A percentile compares a stretch with the other conserved stretches of the same genome.
These are phyloP conservation scores for Microcebus murinus DNA, from an alignment of 2,113 vertebrate species.

Conservation along the genomic window DNA sequence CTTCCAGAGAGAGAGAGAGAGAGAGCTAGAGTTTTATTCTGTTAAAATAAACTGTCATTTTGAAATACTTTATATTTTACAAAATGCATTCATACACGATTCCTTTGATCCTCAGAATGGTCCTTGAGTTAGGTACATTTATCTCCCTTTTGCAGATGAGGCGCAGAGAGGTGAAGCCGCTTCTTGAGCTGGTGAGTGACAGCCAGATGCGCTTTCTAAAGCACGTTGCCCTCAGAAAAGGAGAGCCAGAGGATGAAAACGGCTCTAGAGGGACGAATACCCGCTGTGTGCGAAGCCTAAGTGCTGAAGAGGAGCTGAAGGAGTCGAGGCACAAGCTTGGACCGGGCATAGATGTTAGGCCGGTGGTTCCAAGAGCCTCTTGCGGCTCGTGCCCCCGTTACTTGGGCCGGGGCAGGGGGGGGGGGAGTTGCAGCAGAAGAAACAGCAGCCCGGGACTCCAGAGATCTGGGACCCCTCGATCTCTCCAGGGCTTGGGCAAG, in stretches of 20 bases:
- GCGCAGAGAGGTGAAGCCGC: not conserved
- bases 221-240: not conserved
- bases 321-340: not conserved
- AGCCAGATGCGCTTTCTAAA: not conserved
- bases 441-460: not conserved
- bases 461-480: not conserved
- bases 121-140: not conserved
- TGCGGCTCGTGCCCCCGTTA: not conserved
- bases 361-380: not conserved
- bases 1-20: not conserved
- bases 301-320: not conserved
- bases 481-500: not conserved
- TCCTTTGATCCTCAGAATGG: not conserved
- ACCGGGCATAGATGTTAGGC: not conserved
- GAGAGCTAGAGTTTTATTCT: not conserved
- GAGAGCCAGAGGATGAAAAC: not conserved
- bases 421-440: not conserved
- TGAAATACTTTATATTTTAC: not conserved
- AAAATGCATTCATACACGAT: not conserved
- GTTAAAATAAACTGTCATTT: not conserved
- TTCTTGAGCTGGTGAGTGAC: not conserved
- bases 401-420: fast-evolving
- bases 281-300: not conserved
- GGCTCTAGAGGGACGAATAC: not conserved
- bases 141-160: not conserved